Evolutionary conservation across 1,140 invertebrate species (phyloP).

Genomic region (Zaprionus vittiger): DNA sequence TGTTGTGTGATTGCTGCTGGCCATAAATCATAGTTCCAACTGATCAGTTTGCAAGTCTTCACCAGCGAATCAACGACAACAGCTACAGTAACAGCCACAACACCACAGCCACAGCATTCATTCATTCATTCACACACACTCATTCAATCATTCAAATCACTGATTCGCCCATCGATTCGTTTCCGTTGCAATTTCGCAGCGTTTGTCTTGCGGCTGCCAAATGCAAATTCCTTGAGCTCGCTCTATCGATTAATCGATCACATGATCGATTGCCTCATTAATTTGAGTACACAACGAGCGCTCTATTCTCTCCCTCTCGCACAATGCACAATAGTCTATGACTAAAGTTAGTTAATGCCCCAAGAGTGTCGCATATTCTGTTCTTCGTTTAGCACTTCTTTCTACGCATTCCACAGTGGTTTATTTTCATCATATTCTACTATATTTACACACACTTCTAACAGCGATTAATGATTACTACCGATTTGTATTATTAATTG

Average conservation of each 20-base stretch:
- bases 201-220: slow-evolving; percentile 26
- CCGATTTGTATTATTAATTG: too few relatives aligned
- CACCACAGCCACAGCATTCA: slow-evolving; percentile 4
- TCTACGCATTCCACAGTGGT: too few relatives aligned
- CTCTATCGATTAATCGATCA: not conserved
- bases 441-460: too few relatives aligned
- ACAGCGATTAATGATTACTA: too few relatives aligned
- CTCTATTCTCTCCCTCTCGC: slow-evolving; percentile 1
- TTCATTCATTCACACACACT: not conserved
- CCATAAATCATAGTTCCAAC: slow-evolving; percentile 65
- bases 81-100: not conserved
- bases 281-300: slow-evolving; percentile 16
- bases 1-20: slow-evolving; percentile 43
- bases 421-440: too few relatives aligned
- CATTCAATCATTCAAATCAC: not conserved
- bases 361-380: not conserved
- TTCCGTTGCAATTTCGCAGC: slow-evolving; percentile 45
- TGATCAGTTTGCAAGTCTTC: slow-evolving; percentile 51
- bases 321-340: slow-evolving; percentile 8
- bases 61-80: slow-evolving; percentile 36
- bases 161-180: slow-evolving; percentile 45
- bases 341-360: slow-evolving; percentile 6
- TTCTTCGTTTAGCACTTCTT: not conserved
- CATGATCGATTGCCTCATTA: slow-evolving; percentile 42
- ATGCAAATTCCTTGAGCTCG: slow-evolving; percentile 38